phyloP scores from a whole-genome alignment of 2,113 vertebrate species.

The Carassius gibelio region DNA sequence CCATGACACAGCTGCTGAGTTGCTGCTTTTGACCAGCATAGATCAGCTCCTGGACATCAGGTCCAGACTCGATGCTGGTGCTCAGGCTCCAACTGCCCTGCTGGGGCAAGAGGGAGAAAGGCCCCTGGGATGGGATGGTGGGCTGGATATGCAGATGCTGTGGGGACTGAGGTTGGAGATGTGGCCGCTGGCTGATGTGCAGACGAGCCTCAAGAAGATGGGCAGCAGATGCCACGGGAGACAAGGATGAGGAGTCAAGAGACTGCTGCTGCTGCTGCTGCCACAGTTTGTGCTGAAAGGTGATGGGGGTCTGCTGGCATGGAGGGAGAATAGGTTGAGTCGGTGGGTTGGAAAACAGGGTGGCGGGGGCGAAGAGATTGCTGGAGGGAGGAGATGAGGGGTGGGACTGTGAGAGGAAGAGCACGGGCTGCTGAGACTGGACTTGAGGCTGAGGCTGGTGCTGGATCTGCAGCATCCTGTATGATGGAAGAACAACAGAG shows the following conservation, averaged over 20 bases:
- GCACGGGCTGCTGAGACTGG: conserved; percentile 67
- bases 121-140: conserved; percentile 44
- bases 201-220: conserved; percentile 86
- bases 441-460: conserved; percentile 78
- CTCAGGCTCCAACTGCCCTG: conserved; percentile 80
- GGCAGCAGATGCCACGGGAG: conserved; percentile 84
- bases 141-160: conserved; percentile 65
- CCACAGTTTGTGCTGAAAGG: conserved; percentile 68
- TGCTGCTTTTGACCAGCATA: conserved; percentile 67
- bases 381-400: conserved; percentile 67
- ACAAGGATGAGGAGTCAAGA: conserved; percentile 69
- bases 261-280: conserved; percentile 63
- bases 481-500: conserved; percentile 48
- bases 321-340: conserved; percentile 70
- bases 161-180: conserved; percentile 63
- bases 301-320: conserved; percentile 71
- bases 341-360: conserved; percentile 67
- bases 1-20: conserved; percentile 86
- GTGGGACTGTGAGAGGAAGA: conserved; percentile 66
- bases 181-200: conserved; percentile 79
- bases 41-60: conserved; percentile 67
- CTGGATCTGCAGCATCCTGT: conserved; percentile 92
- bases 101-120: conserved; percentile 69
- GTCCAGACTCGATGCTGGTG: conserved; percentile 65
- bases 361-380: conserved; percentile 64